Base-by-base conservation (phyloP, 2,888 invertebrate genomes). In the Mythimna albipuncta region DNA sequence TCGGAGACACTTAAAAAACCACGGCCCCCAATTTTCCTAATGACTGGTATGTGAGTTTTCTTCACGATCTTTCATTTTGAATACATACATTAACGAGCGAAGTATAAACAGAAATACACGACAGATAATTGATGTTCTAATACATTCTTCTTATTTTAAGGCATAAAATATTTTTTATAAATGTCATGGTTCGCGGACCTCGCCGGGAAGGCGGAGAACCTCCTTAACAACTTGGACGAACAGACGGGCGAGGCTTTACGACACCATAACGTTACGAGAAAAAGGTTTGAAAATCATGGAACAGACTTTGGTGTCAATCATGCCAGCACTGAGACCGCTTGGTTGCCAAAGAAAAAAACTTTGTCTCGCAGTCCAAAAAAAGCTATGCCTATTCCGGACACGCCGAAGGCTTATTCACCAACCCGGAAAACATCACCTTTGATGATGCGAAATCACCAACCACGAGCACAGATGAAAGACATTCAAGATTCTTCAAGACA, bases 141-240 rank as follows among this genome's bases (percentile, higher is more conserved):
- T 44, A 32, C 21, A n/a, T 44, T 65, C 62, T 35, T 73, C 77
- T 79, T 69, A n/a, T 71, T 87, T 89, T 75, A 81, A 91, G 90
- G 79, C 77, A 64, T 59, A 85, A 86, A 81, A 79, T 81, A 88
- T 85, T 70, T 64, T 54, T 68, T 77, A 50, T 72, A 91, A 91
- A 98, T 98, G 97, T 97, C 98, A 82, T 98, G 98, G 98, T 97
- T 98, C 73, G 96, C 97, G 77, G 98, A 97, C 77, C 94, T 98
- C 71, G 98, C 98, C 75, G 98, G 97, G 44, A 98, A 97, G 91
- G 98, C 98, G 19, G 98, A 98, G 89, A 97, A 96, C 88, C 97
- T 98, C 74, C 95, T 98, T 32, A 98, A 98, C 88, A 97, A 97
- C 88, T 92, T 98, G 38, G 98, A 98, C 87, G 97, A 98, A 87